Conservation (phyloP, 1,140 invertebrate species). For the Aphelenchoides besseyi region DNA sequence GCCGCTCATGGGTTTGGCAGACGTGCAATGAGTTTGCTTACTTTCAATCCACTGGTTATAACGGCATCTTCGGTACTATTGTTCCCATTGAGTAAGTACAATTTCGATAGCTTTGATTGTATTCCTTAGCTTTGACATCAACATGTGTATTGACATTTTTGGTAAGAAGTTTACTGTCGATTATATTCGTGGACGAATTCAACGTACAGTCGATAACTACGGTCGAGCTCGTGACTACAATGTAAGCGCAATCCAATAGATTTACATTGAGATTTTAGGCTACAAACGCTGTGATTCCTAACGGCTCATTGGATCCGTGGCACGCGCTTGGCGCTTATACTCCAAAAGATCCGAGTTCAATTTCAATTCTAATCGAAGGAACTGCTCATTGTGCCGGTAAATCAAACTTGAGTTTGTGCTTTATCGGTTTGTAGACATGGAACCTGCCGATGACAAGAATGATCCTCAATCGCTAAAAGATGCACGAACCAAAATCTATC, state of each 20-base stretch:
- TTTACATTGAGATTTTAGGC: conserved; percentile 63
- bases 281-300: conserved; percentile 77
- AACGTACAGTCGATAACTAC: conserved; percentile 76
- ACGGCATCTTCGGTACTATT: conserved; percentile 71
- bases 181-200: conserved; percentile 66
- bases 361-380: conserved; percentile 27
- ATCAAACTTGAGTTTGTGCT: no score
- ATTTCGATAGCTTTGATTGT: conserved; percentile 21
- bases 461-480: conserved; percentile 18
- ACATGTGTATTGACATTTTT: conserved; percentile 80
- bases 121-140: conserved; percentile 68
- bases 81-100: conserved; percentile 70
- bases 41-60: conserved; percentile 78
- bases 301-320: conserved; percentile 86
- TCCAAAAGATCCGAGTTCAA: conserved; percentile 9
- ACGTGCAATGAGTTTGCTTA: conserved; percentile 92
- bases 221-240: conserved; percentile 69
- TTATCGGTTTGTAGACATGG: conserved; percentile 30
- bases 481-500: conserved; percentile 18
- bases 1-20: conserved; percentile 77
- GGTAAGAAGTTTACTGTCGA: conserved; percentile 69
- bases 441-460: conserved; percentile 16
- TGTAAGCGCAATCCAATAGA: conserved; percentile 5
- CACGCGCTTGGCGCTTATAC: conserved; percentile 30
- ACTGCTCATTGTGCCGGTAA: conserved; percentile 35